Evolutionary conservation across 2,797 vertebrate genomes (phyloP), one percentile per base, ranked within the genome.

Genomic region (Poecilia velifera): DNA sequence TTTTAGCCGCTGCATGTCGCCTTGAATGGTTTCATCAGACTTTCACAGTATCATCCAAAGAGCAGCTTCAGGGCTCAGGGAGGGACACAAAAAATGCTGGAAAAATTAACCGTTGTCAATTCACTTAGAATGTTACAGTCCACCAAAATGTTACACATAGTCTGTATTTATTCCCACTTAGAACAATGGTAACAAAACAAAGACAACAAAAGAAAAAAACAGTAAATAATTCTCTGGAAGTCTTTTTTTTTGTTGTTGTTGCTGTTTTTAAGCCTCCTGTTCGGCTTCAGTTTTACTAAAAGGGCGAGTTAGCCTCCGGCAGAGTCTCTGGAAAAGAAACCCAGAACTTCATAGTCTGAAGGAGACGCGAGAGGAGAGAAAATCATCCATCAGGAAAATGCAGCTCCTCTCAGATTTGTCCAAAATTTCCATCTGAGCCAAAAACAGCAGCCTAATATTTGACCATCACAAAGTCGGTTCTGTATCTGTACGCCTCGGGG

Each of bases 161-260:
- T 92, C 86, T 92, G 88, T 89, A 87, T 92, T 89, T 91, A 86
- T 87, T 93, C 84, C 91, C 93, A 93, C 93, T 92, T 89, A 87
- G 85, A 93, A 92, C 92, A 93, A 94, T 92, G 89, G 85, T 90
- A 94, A 94, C 89, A 92, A 93, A 94, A 90, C 84, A 84, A 90
- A 92, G 89, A 94, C 92, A 90, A 86, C 74, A 85, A 84, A 91
- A 89, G 57, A 90, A 89, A 83, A 85, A 88, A 93, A 88, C 92
- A 89, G 88, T 84, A 92, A 94, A 91, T 90, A 88, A 90, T 89
- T 93, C 78, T 93, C 90, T 87, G 74, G 59, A 87, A 91, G 88
- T 92, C 84, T 87, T 89, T 91, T 83, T 91, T 22, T 53, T 41
- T 41, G 34, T 41, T 41, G 3, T 83, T 89, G 87, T 87, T 86